Percentiles rank a stretch among this genome's conserved stretches.
Evolutionary conservation across 2,888 invertebrate species (phyloP).

Genomic region (Xiphydria camelus): DNA sequence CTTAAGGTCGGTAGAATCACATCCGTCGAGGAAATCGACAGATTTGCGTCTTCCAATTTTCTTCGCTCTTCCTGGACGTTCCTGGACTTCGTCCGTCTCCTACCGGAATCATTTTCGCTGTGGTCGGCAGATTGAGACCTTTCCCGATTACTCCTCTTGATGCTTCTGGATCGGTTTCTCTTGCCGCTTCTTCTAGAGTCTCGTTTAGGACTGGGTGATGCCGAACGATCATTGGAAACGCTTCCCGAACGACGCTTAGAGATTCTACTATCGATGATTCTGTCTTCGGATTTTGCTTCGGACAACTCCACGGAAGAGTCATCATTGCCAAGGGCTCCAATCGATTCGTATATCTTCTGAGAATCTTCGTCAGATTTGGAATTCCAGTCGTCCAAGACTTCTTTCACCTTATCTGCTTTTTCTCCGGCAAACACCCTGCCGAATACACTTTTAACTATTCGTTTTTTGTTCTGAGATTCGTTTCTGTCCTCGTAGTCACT

Average conservation of each 20-base stretch:
- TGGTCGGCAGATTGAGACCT: background rate
- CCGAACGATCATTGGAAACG: background rate
- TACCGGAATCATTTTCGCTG: background rate
- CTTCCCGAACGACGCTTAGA: background rate
- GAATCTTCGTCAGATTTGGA: slow-evolving; percentile 47
- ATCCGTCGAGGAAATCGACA: slow-evolving; percentile 2
- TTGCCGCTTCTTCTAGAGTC: background rate
- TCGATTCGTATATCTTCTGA: slow-evolving; percentile 13
- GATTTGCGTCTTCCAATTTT: slow-evolving; percentile 1
- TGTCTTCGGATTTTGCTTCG: background rate
- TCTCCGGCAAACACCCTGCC: slow-evolving; percentile 50
- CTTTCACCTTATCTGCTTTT: slow-evolving; percentile 48
- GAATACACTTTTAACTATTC: slow-evolving; percentile 52
- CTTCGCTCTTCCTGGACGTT: background rate
- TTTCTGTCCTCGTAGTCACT: slow-evolving; percentile 39
- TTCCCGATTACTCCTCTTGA: background rate
- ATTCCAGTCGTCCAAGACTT: slow-evolving; percentile 52
- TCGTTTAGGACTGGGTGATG: background rate
- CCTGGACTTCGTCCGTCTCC: background rate
- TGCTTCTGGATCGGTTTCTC: slow-evolving; percentile 1
- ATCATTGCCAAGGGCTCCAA: background rate
- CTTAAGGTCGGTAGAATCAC: slow-evolving; percentile 25
- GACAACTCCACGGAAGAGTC: background rate
- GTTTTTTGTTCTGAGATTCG: slow-evolving; percentile 41
- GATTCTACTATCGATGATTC: background rate